These are phyloP conservation scores for Potamilus streckersoni DNA, from an alignment of 1,140 invertebrate genomes.

Conservation along the genomic window DNA sequence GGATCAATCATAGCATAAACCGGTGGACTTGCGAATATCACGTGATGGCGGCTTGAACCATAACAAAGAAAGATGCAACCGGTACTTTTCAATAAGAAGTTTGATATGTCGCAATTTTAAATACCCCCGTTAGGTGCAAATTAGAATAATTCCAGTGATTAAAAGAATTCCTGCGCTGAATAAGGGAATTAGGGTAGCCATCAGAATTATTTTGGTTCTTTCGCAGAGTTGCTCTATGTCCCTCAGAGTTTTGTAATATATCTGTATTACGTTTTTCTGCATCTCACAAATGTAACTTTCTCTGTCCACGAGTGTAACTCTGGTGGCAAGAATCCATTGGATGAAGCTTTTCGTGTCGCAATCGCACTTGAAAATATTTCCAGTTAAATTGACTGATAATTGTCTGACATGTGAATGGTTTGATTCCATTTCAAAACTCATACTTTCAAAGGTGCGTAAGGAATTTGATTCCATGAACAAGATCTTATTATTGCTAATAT, in stretches of 20 bases:
- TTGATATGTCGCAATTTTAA: neutral
- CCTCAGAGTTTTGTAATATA: too few relatives aligned
- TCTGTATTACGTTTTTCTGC: too few relatives aligned
- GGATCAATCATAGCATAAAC: too few relatives aligned
- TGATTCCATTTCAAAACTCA: neutral
- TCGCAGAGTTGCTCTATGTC: too few relatives aligned
- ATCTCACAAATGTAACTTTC: too few relatives aligned
- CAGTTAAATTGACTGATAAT: neutral
- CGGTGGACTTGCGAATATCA: too few relatives aligned
- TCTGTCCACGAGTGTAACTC: neutral
- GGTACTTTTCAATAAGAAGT: neutral
- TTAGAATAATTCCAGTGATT: neutral
- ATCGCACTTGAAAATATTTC: neutral
- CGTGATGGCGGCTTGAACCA: too few relatives aligned
- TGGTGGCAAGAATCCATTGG: neutral
- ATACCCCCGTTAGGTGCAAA: neutral
- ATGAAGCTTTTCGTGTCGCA: neutral
- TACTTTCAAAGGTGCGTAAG: neutral
- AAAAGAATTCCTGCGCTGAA: neutral
- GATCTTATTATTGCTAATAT: constrained; percentile 5
- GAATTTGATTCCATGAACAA: neutral
- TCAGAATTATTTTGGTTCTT: neutral
- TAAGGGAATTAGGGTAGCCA: neutral
- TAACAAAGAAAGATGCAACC: too few relatives aligned
- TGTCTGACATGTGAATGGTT: too few relatives aligned